These are phyloP conservation scores for Diadromus collaris DNA, from an alignment of 2,888 invertebrate species.

Conservation along the genomic window DNA sequence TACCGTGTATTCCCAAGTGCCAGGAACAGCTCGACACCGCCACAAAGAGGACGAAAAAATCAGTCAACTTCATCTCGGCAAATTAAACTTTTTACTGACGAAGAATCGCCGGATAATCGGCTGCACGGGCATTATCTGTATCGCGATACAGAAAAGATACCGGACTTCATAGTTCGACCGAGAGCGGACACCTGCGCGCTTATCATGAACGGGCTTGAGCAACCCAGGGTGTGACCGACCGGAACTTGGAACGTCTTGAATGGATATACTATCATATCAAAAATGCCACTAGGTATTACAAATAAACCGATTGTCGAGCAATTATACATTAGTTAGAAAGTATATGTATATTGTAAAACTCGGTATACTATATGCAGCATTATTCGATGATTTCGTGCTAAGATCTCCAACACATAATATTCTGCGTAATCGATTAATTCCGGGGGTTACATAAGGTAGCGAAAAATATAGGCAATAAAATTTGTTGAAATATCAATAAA, in stretches of 20 bases:
- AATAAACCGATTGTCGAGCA: neutral
- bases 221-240: neutral
- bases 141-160: constrained; percentile 35
- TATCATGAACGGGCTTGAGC: constrained; percentile 59
- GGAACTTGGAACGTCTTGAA: neutral
- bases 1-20: constrained; percentile 33
- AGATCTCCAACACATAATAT: neutral
- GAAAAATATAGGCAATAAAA: constrained; percentile 22
- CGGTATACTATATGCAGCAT: neutral
- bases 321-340: too few species aligned
- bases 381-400: neutral
- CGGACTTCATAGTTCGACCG: constrained; percentile 37
- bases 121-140: constrained; percentile 38
- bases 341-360: neutral
- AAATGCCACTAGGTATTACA: neutral
- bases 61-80: constrained; percentile 33
- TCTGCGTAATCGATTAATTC: constrained; percentile 36
- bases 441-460: neutral
- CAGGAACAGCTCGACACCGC: neutral
- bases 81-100: constrained; percentile 25
- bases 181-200: constrained; percentile 60
- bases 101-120: constrained; percentile 5
- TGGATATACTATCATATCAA: neutral
- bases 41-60: constrained; percentile 16
- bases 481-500: constrained; percentile 28